Base-by-base conservation (phyloP, 1,140 invertebrate genomes). In the Parasteatoda tepidariorum region DNA sequence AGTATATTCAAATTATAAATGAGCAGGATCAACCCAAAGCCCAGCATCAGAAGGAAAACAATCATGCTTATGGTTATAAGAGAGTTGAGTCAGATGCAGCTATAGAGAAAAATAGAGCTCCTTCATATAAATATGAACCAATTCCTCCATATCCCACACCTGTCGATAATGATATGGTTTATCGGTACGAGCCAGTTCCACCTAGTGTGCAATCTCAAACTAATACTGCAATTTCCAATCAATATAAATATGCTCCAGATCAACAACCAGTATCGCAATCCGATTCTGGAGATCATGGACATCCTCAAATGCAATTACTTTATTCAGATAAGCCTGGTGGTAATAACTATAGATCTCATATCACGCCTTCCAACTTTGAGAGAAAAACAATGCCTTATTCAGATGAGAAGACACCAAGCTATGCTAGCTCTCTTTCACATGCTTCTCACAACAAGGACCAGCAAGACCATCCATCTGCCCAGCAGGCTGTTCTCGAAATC, bases 401-500 rank as follows among this genome's bases (percentile, higher is more conserved):
- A 48, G 38, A 48, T 13, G 38, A 13, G 1, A 18, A 13, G 18
- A 9, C 38, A 2, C 9, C 9, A 13, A 4, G 18, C 9, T 18
- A 13, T 48, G 38, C 9, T 48, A 13, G 9, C 9, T 18, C 9
- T 2, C 9, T 13, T 2, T 48, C 38, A 48, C 38, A 48, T 48
- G 18, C 2, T 48, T 48, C 38, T 9, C 38, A 48, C 4, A 18
- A 48, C 9, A 48, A 48, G 18, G 9, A 9, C 1, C 38, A 13
- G 1, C 9, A 48, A 48, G 38, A 48, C 9, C 38, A 48, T 13
- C 38, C 9, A 13, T 48, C 38, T 48, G 38, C 9, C 9, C 38
- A 48, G 4, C 38, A 75, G 41, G 73, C 73, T 6, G 73, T 75
- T 6, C 57, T 75, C 38, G 73, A 75, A 41, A 15, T 75, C 1